Evolutionary conservation across 2,888 invertebrate genomes (phyloP), one percentile per base, ranked within the genome.

Genomic region (Caenorhabditis doughertyi): DNA sequence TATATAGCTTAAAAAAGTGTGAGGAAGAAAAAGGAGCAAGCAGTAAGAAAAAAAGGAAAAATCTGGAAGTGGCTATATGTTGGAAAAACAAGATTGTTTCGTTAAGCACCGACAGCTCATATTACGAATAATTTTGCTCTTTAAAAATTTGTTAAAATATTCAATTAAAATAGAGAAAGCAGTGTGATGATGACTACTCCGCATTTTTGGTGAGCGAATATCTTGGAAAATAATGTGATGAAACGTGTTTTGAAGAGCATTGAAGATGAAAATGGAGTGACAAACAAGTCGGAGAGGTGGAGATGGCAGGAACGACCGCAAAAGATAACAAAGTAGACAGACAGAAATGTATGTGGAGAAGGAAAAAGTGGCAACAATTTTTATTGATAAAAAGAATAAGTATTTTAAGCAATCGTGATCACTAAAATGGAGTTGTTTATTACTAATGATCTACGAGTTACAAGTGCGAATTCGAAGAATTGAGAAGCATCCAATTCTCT

Each of bases 81-180:
- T n/a, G n/a, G 39, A 58, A 74, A 76, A 76, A 76, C 76, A 76
- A 39, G 76, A 67, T 76, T 68, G 60, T 76, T 76, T 56, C 42
- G 13, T 23, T 25, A 39, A 13, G n/a, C 13, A 51, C 35, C 42
- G 42, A 53, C 27, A 35, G 44, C n/a, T 39, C 21, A 32, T 21
- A 23, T 13, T 4, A 56, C 9, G 35, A n/a, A n/a, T n/a, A n/a
- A n/a, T n/a, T 56, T 56, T 18, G 47, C 49, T 51, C 18, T 11
- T 56, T 7, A 53, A 53, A 32, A 23, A 53, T n/a, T n/a, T n/a
- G n/a, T n/a, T n/a, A n/a, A n/a, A n/a, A n/a, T n/a, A n/a, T n/a
- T n/a, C n/a, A n/a, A n/a, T n/a, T n/a, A 49, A 49, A 21, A 11
- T 8, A 51, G 25, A 27, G 8, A 18, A 27, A 32, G 23, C 25